Evolutionary conservation across 1,140 invertebrate species (phyloP).

Genomic region (Drosophila neocordata): DNA sequence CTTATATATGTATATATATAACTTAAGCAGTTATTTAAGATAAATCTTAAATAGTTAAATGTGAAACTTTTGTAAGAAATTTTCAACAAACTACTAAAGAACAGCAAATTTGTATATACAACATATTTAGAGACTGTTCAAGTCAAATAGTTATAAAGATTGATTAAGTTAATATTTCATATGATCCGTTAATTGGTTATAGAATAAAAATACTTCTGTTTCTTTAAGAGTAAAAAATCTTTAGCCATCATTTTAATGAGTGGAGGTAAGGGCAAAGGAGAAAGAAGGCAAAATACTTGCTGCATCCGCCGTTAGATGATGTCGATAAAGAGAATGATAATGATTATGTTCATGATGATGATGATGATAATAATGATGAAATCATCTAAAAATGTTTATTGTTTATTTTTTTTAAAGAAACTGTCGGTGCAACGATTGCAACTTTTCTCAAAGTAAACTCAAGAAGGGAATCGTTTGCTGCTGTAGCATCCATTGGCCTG

Average conservation of each 20-base stretch:
- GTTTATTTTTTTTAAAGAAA: conserved; percentile 51
- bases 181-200: too few species aligned
- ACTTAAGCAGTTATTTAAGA: too few species aligned
- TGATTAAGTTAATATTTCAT: too few species aligned
- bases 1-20: too few species aligned
- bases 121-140: too few species aligned
- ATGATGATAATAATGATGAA: conserved; percentile 43
- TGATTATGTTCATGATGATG: conserved; percentile 35
- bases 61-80: too few species aligned
- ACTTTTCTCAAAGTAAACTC: conserved; percentile 13
- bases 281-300: background rate
- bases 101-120: background rate
- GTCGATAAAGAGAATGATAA: background rate
- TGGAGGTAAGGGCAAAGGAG: background rate
- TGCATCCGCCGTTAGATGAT: conserved; percentile 3
- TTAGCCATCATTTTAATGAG: conserved; percentile 13
- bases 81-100: too few species aligned
- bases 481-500: conserved; percentile 19
- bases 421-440: conserved; percentile 28
- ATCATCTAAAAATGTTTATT: conserved; percentile 68
- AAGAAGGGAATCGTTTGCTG: conserved; percentile 28
- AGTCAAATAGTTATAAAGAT: too few species aligned
- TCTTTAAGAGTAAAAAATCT: too few species aligned
- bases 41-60: too few species aligned
- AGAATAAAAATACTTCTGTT: background rate